Evolutionary conservation across 2,888 invertebrate species (phyloP).

Genomic region (Cosmorhoe ocellata): DNA sequence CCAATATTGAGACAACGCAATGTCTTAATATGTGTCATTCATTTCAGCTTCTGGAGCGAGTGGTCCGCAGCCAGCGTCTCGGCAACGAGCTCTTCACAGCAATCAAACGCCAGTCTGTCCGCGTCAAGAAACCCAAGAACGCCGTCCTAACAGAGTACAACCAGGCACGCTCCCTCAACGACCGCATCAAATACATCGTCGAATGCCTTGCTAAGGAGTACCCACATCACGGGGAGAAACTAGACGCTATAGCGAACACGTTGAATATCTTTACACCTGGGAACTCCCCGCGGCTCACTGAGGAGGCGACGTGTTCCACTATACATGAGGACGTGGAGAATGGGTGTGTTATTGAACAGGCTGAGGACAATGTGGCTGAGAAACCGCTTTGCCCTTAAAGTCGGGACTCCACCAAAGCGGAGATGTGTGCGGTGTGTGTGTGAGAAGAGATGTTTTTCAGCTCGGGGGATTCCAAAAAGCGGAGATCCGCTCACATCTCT

Average conservation of each 20-base stretch:
- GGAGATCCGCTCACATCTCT: too few species aligned
- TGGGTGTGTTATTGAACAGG: too few species aligned
- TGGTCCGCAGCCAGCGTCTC: conserved; percentile 87
- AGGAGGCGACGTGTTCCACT: conserved; percentile 32
- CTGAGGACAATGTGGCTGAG: conserved; percentile 55
- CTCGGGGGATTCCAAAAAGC: too few species aligned
- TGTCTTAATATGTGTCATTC: neutral
- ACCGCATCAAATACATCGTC: conserved; percentile 81
- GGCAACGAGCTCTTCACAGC: conserved; percentile 83
- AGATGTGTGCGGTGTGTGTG: too few species aligned
- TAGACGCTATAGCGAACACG: conserved; percentile 72
- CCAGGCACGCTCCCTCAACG: conserved; percentile 82
- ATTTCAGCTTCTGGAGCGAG: conserved; percentile 74
- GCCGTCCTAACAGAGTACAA: conserved; percentile 80
- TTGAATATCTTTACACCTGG: conserved; percentile 66
- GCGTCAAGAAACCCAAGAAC: conserved; percentile 67
- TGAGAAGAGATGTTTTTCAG: too few species aligned
- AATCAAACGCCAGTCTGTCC: conserved; percentile 65
- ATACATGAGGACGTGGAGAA: conserved; percentile 39
- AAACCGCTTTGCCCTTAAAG: conserved; percentile 47
- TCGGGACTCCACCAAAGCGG: too few species aligned
- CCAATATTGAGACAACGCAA: too few species aligned
- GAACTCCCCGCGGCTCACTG: conserved; percentile 52
- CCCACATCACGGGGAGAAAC: conserved; percentile 77
- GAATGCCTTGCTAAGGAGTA: conserved; percentile 83